These are phyloP conservation scores for Miichthys miiuy DNA, from an alignment of 2,797 vertebrate species.

Conservation along the genomic window DNA sequence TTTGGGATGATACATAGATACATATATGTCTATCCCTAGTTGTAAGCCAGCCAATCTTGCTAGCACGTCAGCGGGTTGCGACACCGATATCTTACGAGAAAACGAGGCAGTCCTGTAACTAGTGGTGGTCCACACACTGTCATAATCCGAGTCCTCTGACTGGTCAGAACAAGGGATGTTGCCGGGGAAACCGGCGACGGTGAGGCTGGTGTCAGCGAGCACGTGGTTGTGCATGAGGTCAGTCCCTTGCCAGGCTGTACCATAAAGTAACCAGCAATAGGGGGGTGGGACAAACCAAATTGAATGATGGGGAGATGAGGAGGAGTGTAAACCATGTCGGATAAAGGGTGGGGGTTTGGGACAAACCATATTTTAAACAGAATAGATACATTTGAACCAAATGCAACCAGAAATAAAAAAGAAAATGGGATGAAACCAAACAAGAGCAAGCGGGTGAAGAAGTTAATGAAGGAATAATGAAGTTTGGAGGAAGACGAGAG, in stretches of 20 bases:
- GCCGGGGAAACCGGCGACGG: constrained; percentile 88
- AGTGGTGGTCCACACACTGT: constrained; percentile 98
- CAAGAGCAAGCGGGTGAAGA: not conserved
- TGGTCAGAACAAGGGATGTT: constrained; percentile 91
- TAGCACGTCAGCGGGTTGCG: constrained; percentile 1
- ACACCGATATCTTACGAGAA: constrained; percentile 91
- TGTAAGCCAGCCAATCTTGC: not conserved
- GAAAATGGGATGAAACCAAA: not conserved
- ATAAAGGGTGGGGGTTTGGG: constrained; percentile 28
- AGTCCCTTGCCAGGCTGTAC: constrained; percentile 98
- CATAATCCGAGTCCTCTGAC: constrained; percentile 99
- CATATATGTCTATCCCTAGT: not conserved
- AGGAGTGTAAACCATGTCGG: constrained; percentile 42
- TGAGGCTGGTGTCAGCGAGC: constrained; percentile 94
- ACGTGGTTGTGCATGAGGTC: constrained; percentile 99
- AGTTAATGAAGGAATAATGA: constrained; percentile 58
- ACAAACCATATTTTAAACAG: constrained; percentile 50
- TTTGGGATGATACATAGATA: not conserved
- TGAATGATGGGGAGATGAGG: constrained; percentile 12
- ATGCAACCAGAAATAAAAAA: constrained; percentile 4
- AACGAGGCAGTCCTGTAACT: constrained; percentile 97
- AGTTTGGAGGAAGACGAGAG: constrained; percentile 23
- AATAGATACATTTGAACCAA: constrained; percentile 10
- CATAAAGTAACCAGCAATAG: constrained; percentile 32
- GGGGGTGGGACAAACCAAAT: constrained; percentile 45